Evolutionary conservation across 2,888 invertebrate genomes (phyloP), one percentile per base, ranked within the genome.

Genomic region (Cremastinae sp.): DNA sequence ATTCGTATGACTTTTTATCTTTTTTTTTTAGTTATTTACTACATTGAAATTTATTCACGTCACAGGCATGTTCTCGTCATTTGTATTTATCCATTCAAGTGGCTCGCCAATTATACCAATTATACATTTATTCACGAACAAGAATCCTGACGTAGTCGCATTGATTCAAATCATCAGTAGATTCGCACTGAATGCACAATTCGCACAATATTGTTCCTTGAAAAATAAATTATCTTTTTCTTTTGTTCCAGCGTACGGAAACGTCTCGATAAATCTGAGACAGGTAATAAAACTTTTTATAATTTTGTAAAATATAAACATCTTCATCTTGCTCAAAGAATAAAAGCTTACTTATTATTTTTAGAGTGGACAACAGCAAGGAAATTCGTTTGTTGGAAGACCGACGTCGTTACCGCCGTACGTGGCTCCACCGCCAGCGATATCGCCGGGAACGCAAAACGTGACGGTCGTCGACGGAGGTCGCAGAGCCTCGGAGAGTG

Each of bases 361-460:
- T 45, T 61, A 80, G 80, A 53, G 75, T n/a, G 47, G 81, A 72
- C 86, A 81, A 18, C 83, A 81, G 49, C 84, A 83, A 54, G 80
- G 87, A 41, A 89, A 87, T 73, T 86, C 87, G 28, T 87, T 87
- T 20, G 85, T 85, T 38, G 84, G 84, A 7, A 85, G 90, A 80
- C 89, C 90, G 47, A 84, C 89, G 10, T 90, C 91, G 41, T 81
- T 91, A 68, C 90, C 91, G 18, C 89, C 90, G n/a, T 90, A 91
- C 68, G 88, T 90, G n/a, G 86, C 90, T 58, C 90, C 90, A 38
- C 88, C 91, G 4, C 85, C 89, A n/a, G 88, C 89, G 16, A 84
- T 85, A 1, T 81, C 86, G 2, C 88, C 86, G 61, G 84, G 82
- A 18, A 76, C 18, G 9, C 84, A 84, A 70, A 85, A 80, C 58